Percentiles rank a stretch among this genome's conserved stretches.
Conservation (phyloP, 2,888 invertebrate species). For the Clivina fossor region DNA sequence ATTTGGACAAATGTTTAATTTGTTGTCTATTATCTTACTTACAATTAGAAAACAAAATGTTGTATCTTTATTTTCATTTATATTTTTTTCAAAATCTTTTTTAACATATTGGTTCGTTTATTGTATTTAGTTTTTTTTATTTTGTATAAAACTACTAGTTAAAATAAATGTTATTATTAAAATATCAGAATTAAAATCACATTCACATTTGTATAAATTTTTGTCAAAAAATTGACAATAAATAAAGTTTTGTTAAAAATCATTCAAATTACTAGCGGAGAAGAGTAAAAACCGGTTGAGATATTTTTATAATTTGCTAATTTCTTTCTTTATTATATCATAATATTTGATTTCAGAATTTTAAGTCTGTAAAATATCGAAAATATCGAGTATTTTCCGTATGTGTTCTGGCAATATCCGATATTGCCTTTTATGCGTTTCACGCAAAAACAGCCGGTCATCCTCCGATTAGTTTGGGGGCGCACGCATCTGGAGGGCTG, state of each 20-base stretch:
- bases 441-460: conserved; percentile 54
- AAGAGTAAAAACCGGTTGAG: background rate
- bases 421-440: conserved; percentile 60
- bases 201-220: background rate
- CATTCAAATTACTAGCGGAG: background rate
- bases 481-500: conserved; percentile 70
- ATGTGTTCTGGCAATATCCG: conserved; percentile 64
- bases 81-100: no score
- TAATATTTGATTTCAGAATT: conserved; percentile 52
- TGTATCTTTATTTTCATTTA: no score
- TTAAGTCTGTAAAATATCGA: conserved; percentile 51
- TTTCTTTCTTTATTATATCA: background rate
- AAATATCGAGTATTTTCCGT: conserved; percentile 62
- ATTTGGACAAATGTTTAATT: no score
- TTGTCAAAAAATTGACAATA: background rate
- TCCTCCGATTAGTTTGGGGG: conserved; percentile 67
- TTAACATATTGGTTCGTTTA: no score
- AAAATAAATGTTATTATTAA: background rate
- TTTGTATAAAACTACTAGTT: no score
- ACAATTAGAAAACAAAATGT: no score
- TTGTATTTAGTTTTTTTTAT: no score
- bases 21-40: no score
- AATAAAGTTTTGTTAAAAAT: background rate
- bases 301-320: no score
- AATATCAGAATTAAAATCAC: background rate